phyloP scores from a whole-genome alignment of 2,113 vertebrate species.

The Shinisaurus crocodilurus region DNA sequence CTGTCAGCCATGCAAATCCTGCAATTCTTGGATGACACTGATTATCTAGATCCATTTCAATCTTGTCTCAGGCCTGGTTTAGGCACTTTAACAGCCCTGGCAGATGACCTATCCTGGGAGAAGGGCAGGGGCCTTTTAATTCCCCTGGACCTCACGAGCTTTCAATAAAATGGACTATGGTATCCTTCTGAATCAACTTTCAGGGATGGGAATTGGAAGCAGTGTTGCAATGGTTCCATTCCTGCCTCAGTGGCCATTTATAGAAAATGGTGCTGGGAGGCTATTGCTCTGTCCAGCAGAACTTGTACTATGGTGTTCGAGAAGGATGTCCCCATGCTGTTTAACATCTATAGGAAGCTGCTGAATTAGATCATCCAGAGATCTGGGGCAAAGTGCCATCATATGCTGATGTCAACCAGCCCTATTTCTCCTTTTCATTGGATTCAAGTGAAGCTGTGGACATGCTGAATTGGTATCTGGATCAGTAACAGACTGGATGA shows the following conservation, averaged over 20 bases:
- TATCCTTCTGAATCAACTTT: not conserved
- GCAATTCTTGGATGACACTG: not conserved
- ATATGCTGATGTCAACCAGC: not conserved
- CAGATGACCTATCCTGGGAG: not conserved
- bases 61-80: not conserved
- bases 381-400: not conserved
- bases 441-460: not conserved
- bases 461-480: not conserved
- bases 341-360: not conserved
- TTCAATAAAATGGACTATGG: not conserved
- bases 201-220: not conserved
- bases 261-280: not conserved
- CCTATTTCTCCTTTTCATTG: not conserved
- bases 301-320: not conserved
- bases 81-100: not conserved
- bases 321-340: not conserved
- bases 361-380: not conserved
- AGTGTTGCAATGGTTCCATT: not conserved
- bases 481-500: not conserved
- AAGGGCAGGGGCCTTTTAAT: not conserved
- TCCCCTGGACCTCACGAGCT: not conserved
- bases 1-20: not conserved
- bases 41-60: not conserved
- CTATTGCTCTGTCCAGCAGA: no score
- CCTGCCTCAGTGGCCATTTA: not conserved